These are phyloP conservation scores for Bostrychus sinensis DNA, from an alignment of 2,113 vertebrate species.

Conservation along the genomic window DNA sequence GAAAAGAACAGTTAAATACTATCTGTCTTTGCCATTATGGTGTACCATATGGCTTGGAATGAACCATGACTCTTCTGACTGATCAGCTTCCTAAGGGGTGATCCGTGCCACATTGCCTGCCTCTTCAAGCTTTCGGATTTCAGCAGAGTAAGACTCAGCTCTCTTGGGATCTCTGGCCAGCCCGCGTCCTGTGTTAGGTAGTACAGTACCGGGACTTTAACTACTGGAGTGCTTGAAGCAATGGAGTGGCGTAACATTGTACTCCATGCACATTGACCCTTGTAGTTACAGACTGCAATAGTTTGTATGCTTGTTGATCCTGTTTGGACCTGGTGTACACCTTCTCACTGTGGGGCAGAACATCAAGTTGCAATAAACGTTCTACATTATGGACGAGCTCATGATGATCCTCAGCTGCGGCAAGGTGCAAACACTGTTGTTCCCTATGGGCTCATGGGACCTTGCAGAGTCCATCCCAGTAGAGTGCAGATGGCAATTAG, in stretches of 20 bases:
- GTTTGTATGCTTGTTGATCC: neutral
- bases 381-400: too few relatives aligned
- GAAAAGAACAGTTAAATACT: neutral
- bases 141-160: neutral
- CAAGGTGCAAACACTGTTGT: too few relatives aligned
- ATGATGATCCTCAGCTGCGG: too few relatives aligned
- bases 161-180: neutral
- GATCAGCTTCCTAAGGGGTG: neutral
- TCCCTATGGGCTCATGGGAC: too few relatives aligned
- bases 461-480: too few relatives aligned
- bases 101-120: neutral
- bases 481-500: too few relatives aligned
- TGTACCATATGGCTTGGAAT: neutral
- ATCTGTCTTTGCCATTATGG: neutral
- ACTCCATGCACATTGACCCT: neutral
- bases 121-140: neutral
- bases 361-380: too few relatives aligned
- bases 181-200: neutral
- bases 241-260: neutral
- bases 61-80: neutral
- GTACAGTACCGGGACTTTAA: too few relatives aligned
- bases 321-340: too few relatives aligned
- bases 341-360: neutral
- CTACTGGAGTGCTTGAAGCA: neutral
- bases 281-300: neutral